Conservation (phyloP, 2,113 vertebrate genomes). For the Polyodon spathula region DNA sequence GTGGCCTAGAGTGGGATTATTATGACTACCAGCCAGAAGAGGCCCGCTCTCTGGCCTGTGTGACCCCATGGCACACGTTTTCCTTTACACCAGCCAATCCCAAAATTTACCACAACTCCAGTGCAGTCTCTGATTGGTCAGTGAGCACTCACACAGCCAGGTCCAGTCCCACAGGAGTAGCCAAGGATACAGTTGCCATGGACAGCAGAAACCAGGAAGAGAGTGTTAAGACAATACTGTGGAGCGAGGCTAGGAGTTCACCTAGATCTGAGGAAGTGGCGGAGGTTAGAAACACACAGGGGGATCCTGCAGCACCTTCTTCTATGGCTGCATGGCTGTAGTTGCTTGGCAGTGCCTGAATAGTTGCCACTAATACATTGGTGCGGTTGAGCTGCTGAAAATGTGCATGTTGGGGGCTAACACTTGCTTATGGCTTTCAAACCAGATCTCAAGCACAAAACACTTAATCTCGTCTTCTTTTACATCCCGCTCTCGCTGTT, state of each 20-base stretch:
- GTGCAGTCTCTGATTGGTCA: constrained; percentile 63
- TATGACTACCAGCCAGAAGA: constrained; percentile 62
- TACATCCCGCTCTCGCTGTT: no score
- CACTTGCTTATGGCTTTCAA: no score
- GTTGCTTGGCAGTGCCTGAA: no score
- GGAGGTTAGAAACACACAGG: constrained; percentile 60
- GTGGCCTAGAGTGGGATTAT: constrained; percentile 78
- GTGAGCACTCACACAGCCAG: constrained; percentile 54
- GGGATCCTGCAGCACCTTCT: no score
- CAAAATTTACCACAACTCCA: constrained; percentile 45
- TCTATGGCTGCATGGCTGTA: no score
- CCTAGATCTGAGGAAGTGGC: constrained; percentile 67
- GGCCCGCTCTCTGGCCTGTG: constrained; percentile 54
- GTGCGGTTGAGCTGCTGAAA: no score
- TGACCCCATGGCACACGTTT: constrained; percentile 45
- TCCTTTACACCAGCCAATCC: constrained; percentile 44
- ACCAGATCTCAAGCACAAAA: no score
- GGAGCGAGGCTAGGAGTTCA: constrained; percentile 65
- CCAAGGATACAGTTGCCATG: constrained; percentile 46
- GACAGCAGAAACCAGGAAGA: constrained; percentile 54
- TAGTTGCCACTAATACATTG: no score
- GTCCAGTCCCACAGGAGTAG: constrained; percentile 49
- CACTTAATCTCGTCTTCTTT: no score
- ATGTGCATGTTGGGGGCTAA: no score
- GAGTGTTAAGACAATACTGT: constrained; percentile 61